Percentiles rank a stretch among this genome's conserved stretches.
These are phyloP conservation scores for Rattus rattus DNA, from an alignment of 2,113 vertebrate species.

Conservation along the genomic window DNA sequence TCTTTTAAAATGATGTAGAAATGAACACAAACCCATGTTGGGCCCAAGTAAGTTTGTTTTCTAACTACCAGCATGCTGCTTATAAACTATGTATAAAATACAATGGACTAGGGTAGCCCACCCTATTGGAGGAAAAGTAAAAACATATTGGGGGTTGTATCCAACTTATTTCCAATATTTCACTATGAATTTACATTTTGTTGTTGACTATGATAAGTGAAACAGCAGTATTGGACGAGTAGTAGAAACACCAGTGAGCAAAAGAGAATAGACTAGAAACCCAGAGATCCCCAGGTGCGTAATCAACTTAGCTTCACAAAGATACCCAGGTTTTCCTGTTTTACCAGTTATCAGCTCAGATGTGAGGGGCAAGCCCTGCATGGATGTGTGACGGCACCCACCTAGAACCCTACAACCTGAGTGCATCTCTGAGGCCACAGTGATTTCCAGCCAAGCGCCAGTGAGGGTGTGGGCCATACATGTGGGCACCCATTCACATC, in stretches of 20 bases:
- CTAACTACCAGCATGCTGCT: not conserved
- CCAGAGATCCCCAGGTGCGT: not conserved
- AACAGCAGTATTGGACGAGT: not conserved
- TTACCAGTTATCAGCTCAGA: not conserved
- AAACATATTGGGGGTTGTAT: not conserved
- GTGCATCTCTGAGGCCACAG: not conserved
- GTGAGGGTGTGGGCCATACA: not conserved
- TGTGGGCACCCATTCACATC: not conserved
- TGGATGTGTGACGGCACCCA: no score
- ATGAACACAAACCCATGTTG: not conserved
- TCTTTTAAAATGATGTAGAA: not conserved
- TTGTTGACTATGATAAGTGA: not conserved
- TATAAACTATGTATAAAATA: not conserved
- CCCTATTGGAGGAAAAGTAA: not conserved
- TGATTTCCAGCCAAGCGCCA: not conserved
- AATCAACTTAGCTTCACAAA: not conserved
- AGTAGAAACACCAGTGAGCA: not conserved
- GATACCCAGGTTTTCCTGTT: not conserved
- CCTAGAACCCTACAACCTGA: not conserved
- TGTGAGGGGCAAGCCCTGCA: not conserved
- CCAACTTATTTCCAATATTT: not conserved
- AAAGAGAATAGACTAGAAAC: not conserved
- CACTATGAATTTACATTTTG: not conserved
- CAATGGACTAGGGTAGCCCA: not conserved
- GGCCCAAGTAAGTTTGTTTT: not conserved